Evolutionary conservation across 2,113 vertebrate genomes (phyloP).

Genomic region (Percina caprodes): DNA sequence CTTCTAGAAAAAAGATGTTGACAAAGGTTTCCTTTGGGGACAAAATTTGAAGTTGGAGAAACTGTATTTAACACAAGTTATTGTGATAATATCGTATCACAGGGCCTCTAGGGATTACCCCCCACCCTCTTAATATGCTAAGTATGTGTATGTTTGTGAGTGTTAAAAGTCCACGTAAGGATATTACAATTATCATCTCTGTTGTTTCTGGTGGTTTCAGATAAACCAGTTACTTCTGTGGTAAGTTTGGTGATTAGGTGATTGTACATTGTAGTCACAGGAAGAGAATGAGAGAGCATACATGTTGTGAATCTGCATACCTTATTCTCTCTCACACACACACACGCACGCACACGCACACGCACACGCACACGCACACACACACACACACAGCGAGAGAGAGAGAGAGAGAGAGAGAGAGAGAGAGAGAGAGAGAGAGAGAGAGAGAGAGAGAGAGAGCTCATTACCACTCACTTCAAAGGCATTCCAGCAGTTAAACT

Average conservation of each 20-base stretch:
- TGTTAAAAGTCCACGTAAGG: neutral
- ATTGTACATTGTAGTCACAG: neutral
- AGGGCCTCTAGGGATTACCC: too few relatives aligned
- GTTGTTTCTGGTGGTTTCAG: neutral
- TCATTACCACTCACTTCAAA: conserved; percentile 67
- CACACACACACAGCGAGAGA: conserved; percentile 15
- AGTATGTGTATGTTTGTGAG: neutral
- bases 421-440: too few relatives aligned
- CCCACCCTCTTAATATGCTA: neutral
- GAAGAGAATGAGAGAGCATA: neutral
- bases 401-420: too few relatives aligned
- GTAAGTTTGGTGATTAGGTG: neutral
- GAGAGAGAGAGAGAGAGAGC: neutral
- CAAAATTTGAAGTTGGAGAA: too few relatives aligned
- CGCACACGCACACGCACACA: conserved; percentile 5
- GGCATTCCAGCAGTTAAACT: conserved; percentile 64
- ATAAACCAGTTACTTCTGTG: neutral
- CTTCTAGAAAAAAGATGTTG: too few relatives aligned
- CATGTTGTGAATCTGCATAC: neutral
- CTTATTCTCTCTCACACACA: conserved; percentile 17
- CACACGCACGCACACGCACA: conserved; percentile 17
- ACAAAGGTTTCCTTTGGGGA: too few relatives aligned
- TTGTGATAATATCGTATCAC: too few relatives aligned
- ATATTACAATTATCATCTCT: neutral
- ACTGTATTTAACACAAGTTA: too few relatives aligned